Conservation (phyloP, 2,797 vertebrate species). For the Odontamblyopus lacepedii region DNA sequence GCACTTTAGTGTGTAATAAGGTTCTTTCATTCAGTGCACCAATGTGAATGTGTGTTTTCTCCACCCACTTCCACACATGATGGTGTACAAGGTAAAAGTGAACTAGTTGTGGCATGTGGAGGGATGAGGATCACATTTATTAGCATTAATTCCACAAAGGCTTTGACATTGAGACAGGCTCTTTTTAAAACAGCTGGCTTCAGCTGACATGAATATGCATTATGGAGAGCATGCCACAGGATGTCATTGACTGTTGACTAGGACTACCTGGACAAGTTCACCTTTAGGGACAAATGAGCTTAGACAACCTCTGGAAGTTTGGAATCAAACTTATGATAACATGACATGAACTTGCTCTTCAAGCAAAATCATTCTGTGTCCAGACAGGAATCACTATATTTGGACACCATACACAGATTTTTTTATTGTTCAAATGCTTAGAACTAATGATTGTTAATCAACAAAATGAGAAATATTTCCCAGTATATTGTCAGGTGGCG, state of each 20-base stretch:
- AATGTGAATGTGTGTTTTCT: constrained; percentile 23
- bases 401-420: neutral
- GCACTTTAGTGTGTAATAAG: constrained; percentile 21
- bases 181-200: constrained; percentile 64
- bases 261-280: constrained; percentile 43
- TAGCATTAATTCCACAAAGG: constrained; percentile 36
- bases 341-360: neutral
- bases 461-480: neutral
- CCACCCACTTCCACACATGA: neutral
- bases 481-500: neutral
- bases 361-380: neutral
- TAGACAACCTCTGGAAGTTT: constrained; percentile 22
- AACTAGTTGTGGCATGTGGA: constrained; percentile 18
- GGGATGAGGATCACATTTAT: constrained; percentile 23
- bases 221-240: constrained; percentile 30
- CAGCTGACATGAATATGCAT: constrained; percentile 66
- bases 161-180: constrained; percentile 54
- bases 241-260: constrained; percentile 53
- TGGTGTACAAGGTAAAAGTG: constrained; percentile 10
- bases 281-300: constrained; percentile 35
- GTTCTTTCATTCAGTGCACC: constrained; percentile 14
- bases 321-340: neutral
- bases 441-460: neutral
- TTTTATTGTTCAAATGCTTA: neutral
- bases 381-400: neutral